Base-by-base conservation (phyloP, 2,797 vertebrate species). In the Macropus fuliginosus region DNA sequence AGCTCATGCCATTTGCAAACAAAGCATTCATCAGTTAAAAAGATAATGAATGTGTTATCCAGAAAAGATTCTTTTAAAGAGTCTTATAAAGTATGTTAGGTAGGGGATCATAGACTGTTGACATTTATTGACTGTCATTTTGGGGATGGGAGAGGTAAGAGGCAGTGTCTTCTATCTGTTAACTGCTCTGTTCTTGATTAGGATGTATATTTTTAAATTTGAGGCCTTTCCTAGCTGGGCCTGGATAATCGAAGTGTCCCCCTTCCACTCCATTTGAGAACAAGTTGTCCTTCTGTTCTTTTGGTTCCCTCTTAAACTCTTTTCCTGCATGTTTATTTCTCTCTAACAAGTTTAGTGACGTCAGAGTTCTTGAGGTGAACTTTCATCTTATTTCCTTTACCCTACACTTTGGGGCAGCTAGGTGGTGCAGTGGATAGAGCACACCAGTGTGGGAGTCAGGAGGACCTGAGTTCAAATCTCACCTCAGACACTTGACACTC, bases 251-350 rank as follows among this genome's bases (percentile, higher is more conserved):
- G 18, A 40, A 74, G 16, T 40, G 16, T 40, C 16, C 55, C 55
- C 16, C 56, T 9, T 55, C 55, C 13, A 66, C 34, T 34, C n/a
- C 1, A 81, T n/a, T 46, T 40, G 21, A 81, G 74, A 81, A 81
- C n/a, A 74, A 9, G 34, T 5, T 81, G 74, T 81, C 24, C 16
- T 6, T 81, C 16, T 81, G 40, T 24, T 81, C 40, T 81, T 81
- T 81, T 24, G n/a, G 21, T 81, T 81, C n/a, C n/a, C n/a, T 52
- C 92, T 94, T 92, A 56, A 92, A 93, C 57, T 59, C 29, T 93
- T 94, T 54, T 18, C 93, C 74, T 54, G 90, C 90, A 81, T 28
- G 55, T 66, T 87, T 93, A 52, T 9, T 92, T 96, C 34, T 10
- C 74, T 55, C 62, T 91, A 46, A 81, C 91, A 81, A n/a, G 90